phyloP scores from a whole-genome alignment of 2,888 invertebrate genomes.

The Trichopoda pennipes region DNA sequence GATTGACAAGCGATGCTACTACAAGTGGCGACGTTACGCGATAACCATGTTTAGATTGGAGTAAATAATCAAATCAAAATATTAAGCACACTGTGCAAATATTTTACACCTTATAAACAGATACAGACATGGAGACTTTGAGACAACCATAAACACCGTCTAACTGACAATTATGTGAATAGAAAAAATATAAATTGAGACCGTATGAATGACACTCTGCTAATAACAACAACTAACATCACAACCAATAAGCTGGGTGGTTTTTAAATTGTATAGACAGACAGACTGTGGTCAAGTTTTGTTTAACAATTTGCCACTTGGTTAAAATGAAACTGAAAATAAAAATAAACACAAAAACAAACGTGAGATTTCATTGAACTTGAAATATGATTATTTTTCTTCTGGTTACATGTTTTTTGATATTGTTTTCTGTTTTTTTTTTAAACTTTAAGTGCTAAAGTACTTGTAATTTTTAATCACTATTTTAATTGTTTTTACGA shows the following conservation, averaged over 20 bases:
- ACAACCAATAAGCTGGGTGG: slow-evolving; percentile 2
- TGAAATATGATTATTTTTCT: slow-evolving; percentile 55
- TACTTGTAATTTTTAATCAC: not conserved
- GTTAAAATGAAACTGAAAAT: slow-evolving; percentile 22
- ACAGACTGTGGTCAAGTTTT: slow-evolving; percentile 32
- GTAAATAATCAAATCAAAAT: slow-evolving; percentile 28
- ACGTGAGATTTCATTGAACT: slow-evolving; percentile 68
- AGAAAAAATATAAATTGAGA: slow-evolving; percentile 1
- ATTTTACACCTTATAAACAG: slow-evolving; percentile 1
- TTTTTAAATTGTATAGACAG: slow-evolving; percentile 24
- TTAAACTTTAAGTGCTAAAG: not conserved
- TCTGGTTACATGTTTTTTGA: slow-evolving; percentile 17
- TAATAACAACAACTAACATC: slow-evolving; percentile 6
- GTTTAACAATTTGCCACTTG: slow-evolving; percentile 32
- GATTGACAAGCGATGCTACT: slow-evolving; percentile 62
- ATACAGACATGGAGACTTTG: slow-evolving; percentile 1
- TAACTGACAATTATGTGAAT: slow-evolving; percentile 28
- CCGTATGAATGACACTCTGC: slow-evolving; percentile 39
- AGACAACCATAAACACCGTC: slow-evolving; percentile 15
- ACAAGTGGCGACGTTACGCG: slow-evolving; percentile 11
- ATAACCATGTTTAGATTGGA: slow-evolving; percentile 14
- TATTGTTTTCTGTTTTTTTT: slow-evolving; percentile 25
- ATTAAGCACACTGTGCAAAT: slow-evolving; percentile 24
- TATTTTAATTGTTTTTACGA: not conserved
- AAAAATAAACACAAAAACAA: slow-evolving; percentile 53